These are phyloP conservation scores for Falcunculus frontatus DNA, from an alignment of 2,113 vertebrate species.

Conservation along the genomic window DNA sequence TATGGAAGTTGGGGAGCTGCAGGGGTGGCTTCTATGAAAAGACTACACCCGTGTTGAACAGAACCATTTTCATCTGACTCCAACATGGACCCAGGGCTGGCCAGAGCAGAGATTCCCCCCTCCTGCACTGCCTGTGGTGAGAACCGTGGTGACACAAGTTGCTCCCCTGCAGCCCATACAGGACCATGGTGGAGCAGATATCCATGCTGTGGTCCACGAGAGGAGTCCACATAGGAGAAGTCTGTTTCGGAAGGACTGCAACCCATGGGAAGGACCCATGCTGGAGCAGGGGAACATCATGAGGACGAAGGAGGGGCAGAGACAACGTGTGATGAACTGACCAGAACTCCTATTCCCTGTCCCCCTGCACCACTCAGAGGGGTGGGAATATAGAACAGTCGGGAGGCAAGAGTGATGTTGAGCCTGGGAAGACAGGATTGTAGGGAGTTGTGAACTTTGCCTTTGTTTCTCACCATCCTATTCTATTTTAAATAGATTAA, in stretches of 20 bases:
- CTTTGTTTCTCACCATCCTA: neutral
- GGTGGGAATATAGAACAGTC: neutral
- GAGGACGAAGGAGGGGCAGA: neutral
- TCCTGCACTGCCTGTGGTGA: neutral
- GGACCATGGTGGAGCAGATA: neutral
- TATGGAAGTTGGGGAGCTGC: neutral
- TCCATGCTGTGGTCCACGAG: neutral
- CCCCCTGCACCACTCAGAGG: neutral
- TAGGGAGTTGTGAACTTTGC: neutral
- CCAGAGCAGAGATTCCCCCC: neutral
- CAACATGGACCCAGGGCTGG: neutral
- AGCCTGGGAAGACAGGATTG: neutral
- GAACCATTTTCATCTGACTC: neutral
- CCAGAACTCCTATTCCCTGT: neutral
- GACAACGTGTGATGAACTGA: neutral
- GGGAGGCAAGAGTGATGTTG: neutral
- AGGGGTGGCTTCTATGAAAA: neutral
- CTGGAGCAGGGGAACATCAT: neutral
- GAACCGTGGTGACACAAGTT: neutral
- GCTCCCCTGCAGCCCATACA: neutral
- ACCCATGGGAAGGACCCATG: accelerated
- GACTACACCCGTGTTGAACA: neutral
- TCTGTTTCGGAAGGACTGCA: neutral
- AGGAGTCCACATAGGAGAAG: neutral
- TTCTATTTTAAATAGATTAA: neutral